These are phyloP conservation scores for Hedya salicella DNA, from an alignment of 2,888 invertebrate genomes.

Conservation along the genomic window DNA sequence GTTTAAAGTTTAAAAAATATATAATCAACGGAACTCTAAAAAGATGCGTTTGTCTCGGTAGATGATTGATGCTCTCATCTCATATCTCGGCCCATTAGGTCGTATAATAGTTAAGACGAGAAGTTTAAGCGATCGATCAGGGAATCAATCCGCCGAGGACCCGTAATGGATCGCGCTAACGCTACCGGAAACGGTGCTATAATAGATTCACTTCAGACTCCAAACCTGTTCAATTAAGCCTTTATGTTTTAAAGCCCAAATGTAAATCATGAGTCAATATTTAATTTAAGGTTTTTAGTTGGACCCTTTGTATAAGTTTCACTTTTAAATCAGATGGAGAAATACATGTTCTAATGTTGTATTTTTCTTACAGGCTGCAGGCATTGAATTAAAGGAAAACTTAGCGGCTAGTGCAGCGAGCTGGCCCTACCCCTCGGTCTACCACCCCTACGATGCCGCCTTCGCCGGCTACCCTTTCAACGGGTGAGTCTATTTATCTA, in stretches of 20 bases:
- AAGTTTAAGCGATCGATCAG: constrained; percentile 77
- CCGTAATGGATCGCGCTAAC: constrained; percentile 75
- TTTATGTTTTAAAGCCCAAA: constrained; percentile 27
- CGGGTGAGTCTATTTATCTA: constrained; percentile 88
- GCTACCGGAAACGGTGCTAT: constrained; percentile 70
- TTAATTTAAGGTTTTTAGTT: constrained; percentile 16
- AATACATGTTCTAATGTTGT: constrained; percentile 24
- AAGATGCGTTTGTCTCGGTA: constrained; percentile 68
- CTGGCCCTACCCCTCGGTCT: constrained; percentile 96
- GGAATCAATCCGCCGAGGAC: constrained; percentile 77
- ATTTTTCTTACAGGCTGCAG: constrained; percentile 88
- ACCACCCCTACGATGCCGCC: constrained; percentile 97
- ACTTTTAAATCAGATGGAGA: not conserved
- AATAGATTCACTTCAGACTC: constrained; percentile 31
- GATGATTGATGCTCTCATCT: constrained; percentile 77
- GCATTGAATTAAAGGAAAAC: constrained; percentile 95
- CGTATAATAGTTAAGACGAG: constrained; percentile 78
- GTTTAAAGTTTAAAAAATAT: constrained; percentile 17
- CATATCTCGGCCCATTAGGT: constrained; percentile 80
- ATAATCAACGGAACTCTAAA: constrained; percentile 25
- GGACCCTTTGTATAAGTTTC: constrained; percentile 4
- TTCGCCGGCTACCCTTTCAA: constrained; percentile 97
- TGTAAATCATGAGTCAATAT: constrained; percentile 21
- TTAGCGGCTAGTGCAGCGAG: constrained; percentile 92
- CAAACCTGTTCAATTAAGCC: constrained; percentile 29